phyloP scores from a whole-genome alignment of 1,140 invertebrate genomes.

The Scaptodrosophila lebanonensis region DNA sequence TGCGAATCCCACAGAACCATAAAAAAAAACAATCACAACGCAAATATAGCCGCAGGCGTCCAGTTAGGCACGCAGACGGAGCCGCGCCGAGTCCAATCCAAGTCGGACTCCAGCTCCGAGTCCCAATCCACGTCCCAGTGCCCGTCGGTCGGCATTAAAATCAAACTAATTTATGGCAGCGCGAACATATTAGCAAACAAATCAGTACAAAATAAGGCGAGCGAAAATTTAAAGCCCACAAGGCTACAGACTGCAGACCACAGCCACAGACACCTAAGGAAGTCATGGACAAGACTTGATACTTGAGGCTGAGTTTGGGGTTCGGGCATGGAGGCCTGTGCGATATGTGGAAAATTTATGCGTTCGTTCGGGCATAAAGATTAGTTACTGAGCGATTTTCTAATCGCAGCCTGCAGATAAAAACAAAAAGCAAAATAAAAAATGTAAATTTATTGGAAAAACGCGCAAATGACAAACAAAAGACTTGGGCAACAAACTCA shows the following conservation, averaged over 20 bases:
- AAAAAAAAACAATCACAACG: slow-evolving; percentile 19
- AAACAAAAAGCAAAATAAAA: slow-evolving; percentile 67
- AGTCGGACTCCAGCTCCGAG: slow-evolving; percentile 24
- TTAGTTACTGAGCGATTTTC: slow-evolving; percentile 65
- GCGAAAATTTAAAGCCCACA: slow-evolving; percentile 8
- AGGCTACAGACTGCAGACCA: slow-evolving; percentile 1
- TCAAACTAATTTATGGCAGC: slow-evolving; percentile 75
- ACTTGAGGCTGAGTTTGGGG: slow-evolving; percentile 3
- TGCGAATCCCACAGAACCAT: too few relatives aligned
- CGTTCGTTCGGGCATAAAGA: slow-evolving; percentile 65
- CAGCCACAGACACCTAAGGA: slow-evolving; percentile 20
- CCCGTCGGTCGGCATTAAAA: slow-evolving; percentile 52
- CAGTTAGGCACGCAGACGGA: too few relatives aligned
- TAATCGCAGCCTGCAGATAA: slow-evolving; percentile 54
- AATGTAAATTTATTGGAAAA: slow-evolving; percentile 54
- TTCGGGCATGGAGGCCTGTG: neutral
- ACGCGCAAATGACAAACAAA: slow-evolving; percentile 19
- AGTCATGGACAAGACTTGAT: neutral
- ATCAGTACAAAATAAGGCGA: slow-evolving; percentile 73
- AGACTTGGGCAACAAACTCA: slow-evolving; percentile 48
- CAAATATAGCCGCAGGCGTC: slow-evolving; percentile 26
- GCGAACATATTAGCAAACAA: slow-evolving; percentile 74
- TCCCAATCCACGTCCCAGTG: slow-evolving; percentile 26
- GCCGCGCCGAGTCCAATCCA: too few relatives aligned
- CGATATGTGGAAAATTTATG: slow-evolving; percentile 57